These are phyloP conservation scores for Ageneiosus marmoratus DNA, from an alignment of 2,113 vertebrate species.

Conservation along the genomic window DNA sequence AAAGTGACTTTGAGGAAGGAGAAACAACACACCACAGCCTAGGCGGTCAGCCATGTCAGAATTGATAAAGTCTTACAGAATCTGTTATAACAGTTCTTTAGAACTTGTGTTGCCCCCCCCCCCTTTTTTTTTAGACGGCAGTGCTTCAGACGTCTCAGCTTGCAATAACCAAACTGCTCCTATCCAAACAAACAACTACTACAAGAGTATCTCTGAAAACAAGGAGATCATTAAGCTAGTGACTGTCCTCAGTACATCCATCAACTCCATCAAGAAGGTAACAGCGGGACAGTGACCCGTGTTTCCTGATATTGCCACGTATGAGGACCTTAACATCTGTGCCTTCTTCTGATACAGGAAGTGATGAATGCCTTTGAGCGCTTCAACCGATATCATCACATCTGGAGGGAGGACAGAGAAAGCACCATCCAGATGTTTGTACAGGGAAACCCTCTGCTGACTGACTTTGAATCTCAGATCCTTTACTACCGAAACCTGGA, in stretches of 20 bases:
- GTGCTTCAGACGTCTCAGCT: constrained; percentile 71
- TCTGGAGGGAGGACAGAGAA: constrained; percentile 89
- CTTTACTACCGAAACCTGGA: constrained; percentile 84
- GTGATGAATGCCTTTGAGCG: constrained; percentile 76
- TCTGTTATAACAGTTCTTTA: background rate
- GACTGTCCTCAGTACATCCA: constrained; percentile 84
- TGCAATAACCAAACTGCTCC: constrained; percentile 75
- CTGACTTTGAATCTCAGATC: constrained; percentile 91
- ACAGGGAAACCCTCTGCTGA: constrained; percentile 77
- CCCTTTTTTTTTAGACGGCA: constrained; percentile 68
- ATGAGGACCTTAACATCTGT: background rate
- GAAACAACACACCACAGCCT: constrained; percentile 68
- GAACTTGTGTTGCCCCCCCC: background rate
- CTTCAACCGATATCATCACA: constrained; percentile 84
- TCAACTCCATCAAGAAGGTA: constrained; percentile 90
- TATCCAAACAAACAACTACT: constrained; percentile 80
- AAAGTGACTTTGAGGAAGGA: constrained; percentile 82
- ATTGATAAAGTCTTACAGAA: background rate
- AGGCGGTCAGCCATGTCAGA: constrained; percentile 67
- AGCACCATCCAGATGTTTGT: constrained; percentile 78
- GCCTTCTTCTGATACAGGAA: constrained; percentile 71
- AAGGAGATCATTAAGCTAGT: constrained; percentile 92
- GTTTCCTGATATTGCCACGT: too few relatives aligned
- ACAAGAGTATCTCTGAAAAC: constrained; percentile 87
- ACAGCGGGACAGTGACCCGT: constrained; percentile 62